Conservation (phyloP, 92 coral and sea anemone species). For the Epizoanthus stellaris region DNA sequence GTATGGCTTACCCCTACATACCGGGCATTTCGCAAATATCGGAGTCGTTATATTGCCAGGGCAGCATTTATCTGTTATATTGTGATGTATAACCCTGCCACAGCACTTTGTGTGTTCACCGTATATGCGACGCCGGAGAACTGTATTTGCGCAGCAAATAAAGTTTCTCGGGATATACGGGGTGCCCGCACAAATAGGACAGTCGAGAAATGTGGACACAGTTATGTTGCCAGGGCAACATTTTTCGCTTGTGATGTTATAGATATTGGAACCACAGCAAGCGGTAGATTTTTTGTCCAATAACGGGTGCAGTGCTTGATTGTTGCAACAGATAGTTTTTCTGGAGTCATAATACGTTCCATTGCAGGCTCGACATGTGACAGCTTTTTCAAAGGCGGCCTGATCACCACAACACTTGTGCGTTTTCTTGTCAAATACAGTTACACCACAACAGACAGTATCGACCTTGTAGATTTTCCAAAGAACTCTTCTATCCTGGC, state of each 20-base stretch:
- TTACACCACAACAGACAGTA: conserved; percentile 13
- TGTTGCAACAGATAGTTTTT: conserved; percentile 7
- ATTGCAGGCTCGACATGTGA: background rate
- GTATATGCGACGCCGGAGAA: no score
- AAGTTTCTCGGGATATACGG: background rate
- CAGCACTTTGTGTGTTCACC: no score
- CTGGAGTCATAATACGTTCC: conserved; percentile 2
- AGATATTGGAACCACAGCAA: conserved; percentile 10
- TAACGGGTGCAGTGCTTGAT: background rate
- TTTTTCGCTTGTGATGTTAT: background rate
- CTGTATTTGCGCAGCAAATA: background rate
- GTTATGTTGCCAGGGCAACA: conserved; percentile 4
- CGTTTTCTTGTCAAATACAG: background rate
- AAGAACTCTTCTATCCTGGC: background rate
- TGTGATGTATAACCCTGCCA: no score
- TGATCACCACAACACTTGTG: background rate
- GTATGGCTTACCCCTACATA: no score
- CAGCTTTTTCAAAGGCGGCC: background rate
- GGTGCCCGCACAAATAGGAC: background rate
- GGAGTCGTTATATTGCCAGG: no score
- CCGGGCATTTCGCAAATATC: no score
- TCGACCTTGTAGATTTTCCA: conserved; percentile 1
- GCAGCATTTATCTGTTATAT: no score
- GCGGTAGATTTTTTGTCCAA: background rate
- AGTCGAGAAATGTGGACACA: background rate